These are phyloP conservation scores for Zaprionus lineosus DNA, from an alignment of 2,888 invertebrate species.

Conservation along the genomic window DNA sequence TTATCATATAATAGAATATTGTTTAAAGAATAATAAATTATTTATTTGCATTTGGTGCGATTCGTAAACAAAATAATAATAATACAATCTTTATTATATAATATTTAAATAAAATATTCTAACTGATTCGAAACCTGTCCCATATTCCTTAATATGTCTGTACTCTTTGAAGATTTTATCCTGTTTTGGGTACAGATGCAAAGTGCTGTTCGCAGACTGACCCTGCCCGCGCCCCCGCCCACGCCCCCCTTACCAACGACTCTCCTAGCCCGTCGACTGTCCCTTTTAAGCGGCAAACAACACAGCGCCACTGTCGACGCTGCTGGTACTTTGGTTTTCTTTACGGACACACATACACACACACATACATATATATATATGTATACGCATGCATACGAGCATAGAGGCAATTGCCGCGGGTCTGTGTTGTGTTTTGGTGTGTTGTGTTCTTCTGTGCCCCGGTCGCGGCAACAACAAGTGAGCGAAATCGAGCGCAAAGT, in stretches of 20 bases:
- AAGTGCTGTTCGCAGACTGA: slow-evolving; percentile 44
- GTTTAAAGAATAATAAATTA: too few species aligned
- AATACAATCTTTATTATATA: too few species aligned
- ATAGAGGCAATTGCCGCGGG: slow-evolving; percentile 9
- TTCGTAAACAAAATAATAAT: too few species aligned
- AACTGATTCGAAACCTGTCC: slow-evolving; percentile 31
- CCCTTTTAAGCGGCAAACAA: background rate
- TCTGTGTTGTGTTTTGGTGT: slow-evolving; percentile 12
- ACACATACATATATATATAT: slow-evolving; percentile 7
- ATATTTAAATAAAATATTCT: background rate
- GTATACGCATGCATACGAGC: background rate
- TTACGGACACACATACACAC: slow-evolving; percentile 14
- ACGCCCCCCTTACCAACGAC: too few species aligned
- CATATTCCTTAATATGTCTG: slow-evolving; percentile 29
- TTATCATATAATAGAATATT: too few species aligned
- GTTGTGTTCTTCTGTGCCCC: slow-evolving; percentile 46
- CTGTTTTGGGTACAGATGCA: slow-evolving; percentile 55
- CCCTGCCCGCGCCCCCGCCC: background rate
- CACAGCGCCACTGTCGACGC: slow-evolving; percentile 39
- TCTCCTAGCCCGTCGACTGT: background rate
- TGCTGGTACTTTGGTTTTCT: slow-evolving; percentile 52
- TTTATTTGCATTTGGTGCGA: too few species aligned
- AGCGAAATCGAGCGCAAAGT: slow-evolving; percentile 61
- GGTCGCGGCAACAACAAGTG: slow-evolving; percentile 41
- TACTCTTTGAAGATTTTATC: slow-evolving; percentile 37